Conservation (phyloP, 2,113 vertebrate genomes). For the Hassar affinis region DNA sequence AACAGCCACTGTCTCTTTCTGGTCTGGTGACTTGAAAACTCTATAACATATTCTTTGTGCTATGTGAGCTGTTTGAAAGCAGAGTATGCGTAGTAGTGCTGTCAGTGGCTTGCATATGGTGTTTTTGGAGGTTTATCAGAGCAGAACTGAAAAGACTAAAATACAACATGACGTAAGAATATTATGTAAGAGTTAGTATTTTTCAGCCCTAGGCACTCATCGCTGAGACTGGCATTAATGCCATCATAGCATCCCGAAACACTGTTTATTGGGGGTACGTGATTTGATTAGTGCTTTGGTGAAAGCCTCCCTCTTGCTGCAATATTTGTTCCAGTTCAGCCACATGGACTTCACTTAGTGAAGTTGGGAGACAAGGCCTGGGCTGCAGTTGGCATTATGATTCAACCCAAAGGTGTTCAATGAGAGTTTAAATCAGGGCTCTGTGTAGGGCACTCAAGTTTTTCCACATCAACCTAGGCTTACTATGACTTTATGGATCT, state of each 20-base stretch:
- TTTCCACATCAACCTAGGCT: too few relatives aligned
- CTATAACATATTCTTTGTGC: conserved; percentile 19
- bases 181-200: background rate
- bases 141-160: background rate
- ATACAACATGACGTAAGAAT: background rate
- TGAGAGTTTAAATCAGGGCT: too few relatives aligned
- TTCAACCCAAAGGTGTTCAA: too few relatives aligned
- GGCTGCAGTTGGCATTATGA: too few relatives aligned
- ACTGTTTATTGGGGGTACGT: background rate
- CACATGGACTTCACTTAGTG: too few relatives aligned
- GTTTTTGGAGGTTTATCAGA: conserved; percentile 5
- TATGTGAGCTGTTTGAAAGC: conserved; percentile 15
- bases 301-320: too few relatives aligned
- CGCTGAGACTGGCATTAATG: background rate
- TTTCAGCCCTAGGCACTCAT: background rate
- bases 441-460: too few relatives aligned
- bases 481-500: too few relatives aligned
- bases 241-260: background rate
- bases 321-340: too few relatives aligned
- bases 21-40: conserved; percentile 24
- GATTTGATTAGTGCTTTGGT: too few relatives aligned
- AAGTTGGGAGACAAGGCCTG: too few relatives aligned
- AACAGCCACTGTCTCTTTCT: conserved; percentile 31
- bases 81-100: background rate
- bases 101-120: conserved; percentile 9